These are phyloP conservation scores for Cosmorhoe ocellata DNA, from an alignment of 2,888 invertebrate species.

Conservation along the genomic window DNA sequence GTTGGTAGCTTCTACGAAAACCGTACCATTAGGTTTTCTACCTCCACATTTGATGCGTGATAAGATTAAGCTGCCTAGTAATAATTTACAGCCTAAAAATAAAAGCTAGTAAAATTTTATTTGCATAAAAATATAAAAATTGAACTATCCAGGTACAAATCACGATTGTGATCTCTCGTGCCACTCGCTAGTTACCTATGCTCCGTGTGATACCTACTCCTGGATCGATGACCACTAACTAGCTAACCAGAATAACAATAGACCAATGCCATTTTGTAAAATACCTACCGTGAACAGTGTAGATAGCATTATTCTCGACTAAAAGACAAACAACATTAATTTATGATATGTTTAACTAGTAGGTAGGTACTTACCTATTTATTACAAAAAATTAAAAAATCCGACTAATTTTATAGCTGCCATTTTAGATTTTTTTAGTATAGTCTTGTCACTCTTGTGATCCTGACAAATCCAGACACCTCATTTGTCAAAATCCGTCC, in stretches of 20 bases:
- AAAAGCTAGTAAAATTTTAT: conserved; percentile 22
- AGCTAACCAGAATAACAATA: conserved; percentile 3
- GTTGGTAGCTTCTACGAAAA: too few relatives aligned
- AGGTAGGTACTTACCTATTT: too few relatives aligned
- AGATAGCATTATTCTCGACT: too few relatives aligned
- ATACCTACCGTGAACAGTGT: too few relatives aligned
- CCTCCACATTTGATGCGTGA: not conserved
- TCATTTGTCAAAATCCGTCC: too few relatives aligned
- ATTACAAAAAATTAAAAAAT: too few relatives aligned
- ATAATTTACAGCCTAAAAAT: conserved; percentile 17
- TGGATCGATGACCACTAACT: conserved; percentile 14
- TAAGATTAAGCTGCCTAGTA: conserved; percentile 3
- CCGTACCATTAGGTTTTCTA: not conserved
- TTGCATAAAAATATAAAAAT: conserved; percentile 33
- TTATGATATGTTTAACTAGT: too few relatives aligned
- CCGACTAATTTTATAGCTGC: too few relatives aligned
- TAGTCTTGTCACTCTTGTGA: too few relatives aligned
- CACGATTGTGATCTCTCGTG: conserved; percentile 34
- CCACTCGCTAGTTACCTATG: conserved; percentile 17
- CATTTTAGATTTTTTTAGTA: too few relatives aligned
- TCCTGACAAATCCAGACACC: too few relatives aligned
- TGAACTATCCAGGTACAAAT: conserved; percentile 16
- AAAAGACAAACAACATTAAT: too few relatives aligned
- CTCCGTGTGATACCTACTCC: conserved; percentile 8
- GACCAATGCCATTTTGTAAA: conserved; percentile 2